Percentiles rank a stretch among this genome's conserved stretches.
Evolutionary conservation across 2,888 invertebrate genomes (phyloP).

Genomic region (Hemaris fuciformis): DNA sequence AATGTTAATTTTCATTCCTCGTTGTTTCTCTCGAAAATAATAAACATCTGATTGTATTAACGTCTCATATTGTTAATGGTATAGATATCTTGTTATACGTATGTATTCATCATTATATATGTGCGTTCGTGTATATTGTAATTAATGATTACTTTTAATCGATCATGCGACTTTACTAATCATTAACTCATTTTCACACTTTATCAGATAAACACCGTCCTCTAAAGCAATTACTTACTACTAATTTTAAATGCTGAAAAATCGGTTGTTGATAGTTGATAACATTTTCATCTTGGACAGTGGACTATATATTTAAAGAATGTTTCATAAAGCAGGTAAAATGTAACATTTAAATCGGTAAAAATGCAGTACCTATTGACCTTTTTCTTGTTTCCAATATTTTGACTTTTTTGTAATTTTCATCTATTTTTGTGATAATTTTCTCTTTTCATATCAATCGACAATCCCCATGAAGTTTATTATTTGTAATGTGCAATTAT

Average conservation of each 20-base stretch:
- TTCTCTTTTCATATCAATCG: neutral
- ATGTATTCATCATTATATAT: constrained; percentile 11
- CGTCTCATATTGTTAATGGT: neutral
- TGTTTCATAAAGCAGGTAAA: neutral
- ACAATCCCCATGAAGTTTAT: neutral
- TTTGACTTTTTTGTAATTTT: neutral
- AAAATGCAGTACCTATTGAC: neutral
- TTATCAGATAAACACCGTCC: neutral
- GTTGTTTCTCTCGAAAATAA: constrained; percentile 1
- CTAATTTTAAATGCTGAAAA: neutral
- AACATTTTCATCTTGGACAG: too few species aligned
- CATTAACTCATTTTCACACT: neutral
- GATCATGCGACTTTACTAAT: neutral
- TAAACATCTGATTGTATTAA: neutral
- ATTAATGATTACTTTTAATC: neutral
- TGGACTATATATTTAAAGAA: neutral
- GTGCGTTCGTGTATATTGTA: neutral
- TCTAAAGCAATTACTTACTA: neutral
- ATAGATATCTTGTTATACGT: constrained; percentile 48
- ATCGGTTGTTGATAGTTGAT: neutral
- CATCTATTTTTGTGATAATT: neutral
- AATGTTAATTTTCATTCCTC: constrained; percentile 8
- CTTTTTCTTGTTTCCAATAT: neutral
- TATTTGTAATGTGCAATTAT: neutral
- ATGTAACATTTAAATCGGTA: neutral